A percentile compares a stretch with the other conserved stretches of the same genome.
Conservation (phyloP, 2,113 vertebrate species). For the Istiophorus platypterus region DNA sequence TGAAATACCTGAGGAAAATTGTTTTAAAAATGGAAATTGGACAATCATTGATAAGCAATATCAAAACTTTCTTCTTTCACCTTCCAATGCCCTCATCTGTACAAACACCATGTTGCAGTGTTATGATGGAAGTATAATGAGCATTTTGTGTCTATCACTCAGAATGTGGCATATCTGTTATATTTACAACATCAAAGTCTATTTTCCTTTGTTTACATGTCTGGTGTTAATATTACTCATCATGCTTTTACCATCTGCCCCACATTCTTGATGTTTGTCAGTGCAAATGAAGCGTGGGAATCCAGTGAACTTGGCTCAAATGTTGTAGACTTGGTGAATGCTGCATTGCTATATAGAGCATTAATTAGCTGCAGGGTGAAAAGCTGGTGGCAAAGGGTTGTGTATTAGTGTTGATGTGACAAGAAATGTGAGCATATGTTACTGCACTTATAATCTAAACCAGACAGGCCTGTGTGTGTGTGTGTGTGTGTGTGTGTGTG, state of each 20-base stretch:
- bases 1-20: not conserved
- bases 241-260: slow-evolving; percentile 55
- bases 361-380: slow-evolving; percentile 34
- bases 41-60: not conserved
- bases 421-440: slow-evolving; percentile 10
- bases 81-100: not conserved
- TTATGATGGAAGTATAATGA: slow-evolving; percentile 32
- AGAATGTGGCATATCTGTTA: slow-evolving; percentile 26
- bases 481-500: not conserved
- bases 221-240: slow-evolving; percentile 45
- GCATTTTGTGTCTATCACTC: slow-evolving; percentile 20
- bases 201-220: slow-evolving; percentile 33
- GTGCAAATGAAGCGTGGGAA: slow-evolving; percentile 51
- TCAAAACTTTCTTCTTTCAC: not conserved
- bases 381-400: not conserved
- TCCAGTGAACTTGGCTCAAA: slow-evolving; percentile 36
- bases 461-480: not conserved
- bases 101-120: not conserved
- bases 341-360: slow-evolving; percentile 15
- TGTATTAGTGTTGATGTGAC: slow-evolving; percentile 13
- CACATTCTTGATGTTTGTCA: slow-evolving; percentile 27
- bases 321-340: slow-evolving; percentile 13
- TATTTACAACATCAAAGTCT: slow-evolving; percentile 23
- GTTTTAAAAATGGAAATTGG: not conserved
- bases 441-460: not conserved